phyloP scores from a whole-genome alignment of 2,113 vertebrate species.

The Tragelaphus imberbis region DNA sequence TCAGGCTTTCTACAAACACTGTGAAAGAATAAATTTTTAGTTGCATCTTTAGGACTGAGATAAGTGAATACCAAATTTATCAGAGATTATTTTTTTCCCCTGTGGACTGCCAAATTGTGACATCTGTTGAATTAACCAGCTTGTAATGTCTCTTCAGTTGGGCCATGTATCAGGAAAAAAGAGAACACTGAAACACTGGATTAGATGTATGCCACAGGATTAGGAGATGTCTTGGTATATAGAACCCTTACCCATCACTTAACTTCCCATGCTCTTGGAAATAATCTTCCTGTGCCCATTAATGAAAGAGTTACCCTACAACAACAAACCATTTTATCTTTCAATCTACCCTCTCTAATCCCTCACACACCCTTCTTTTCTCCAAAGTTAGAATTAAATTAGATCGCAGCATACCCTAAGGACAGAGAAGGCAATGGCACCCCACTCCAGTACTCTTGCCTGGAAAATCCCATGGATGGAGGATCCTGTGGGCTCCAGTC shows the following conservation, averaged over 20 bases:
- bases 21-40: constrained; percentile 24
- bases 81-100: background rate
- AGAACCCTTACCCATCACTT: background rate
- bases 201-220: background rate
- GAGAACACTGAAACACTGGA: background rate
- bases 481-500: no score
- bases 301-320: background rate
- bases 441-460: no score
- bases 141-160: background rate
- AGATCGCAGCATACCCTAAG: background rate
- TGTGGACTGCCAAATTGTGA: constrained; percentile 3
- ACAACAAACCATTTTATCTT: background rate
- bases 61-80: constrained; percentile 23
- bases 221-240: background rate
- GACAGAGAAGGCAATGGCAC: no score
- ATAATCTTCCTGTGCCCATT: background rate
- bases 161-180: background rate
- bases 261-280: background rate
- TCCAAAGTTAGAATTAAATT: background rate
- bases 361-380: background rate
- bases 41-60: background rate
- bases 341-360: background rate
- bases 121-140: constrained; percentile 3
- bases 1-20: background rate
- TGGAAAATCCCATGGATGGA: no score